Evolutionary conservation across 2,888 invertebrate species (phyloP), one percentile per base, ranked within the genome.

Genomic region (Linnaemya vulpina): DNA sequence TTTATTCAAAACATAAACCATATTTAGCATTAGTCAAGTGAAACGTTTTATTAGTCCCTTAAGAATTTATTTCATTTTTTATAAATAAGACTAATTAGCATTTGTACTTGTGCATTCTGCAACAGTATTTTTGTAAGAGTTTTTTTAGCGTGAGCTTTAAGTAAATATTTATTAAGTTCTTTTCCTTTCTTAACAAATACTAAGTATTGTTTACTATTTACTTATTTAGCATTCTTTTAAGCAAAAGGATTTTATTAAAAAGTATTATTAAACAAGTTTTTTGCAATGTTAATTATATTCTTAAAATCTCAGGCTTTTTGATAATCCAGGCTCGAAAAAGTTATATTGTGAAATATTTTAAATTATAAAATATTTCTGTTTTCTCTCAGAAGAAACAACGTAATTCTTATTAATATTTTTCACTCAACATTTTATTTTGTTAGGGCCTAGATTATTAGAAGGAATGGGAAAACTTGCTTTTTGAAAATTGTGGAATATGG

Each of bases 21-120:
- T 77, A 60, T 73, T 77, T 71, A 77, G 43, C 49, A 58, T 78
- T 62, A n/a, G 46, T 35, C 58, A 43, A 43, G 46, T 43, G 43
- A 20, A 71, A 65, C 67, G 30, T 83, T 74, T 74, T 73, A 58
- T 60, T 43, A 35, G 65, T 74, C 77, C 77, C 77, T 51, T 30
- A 60, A 68, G 77, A 35, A 60, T 22, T 58, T 53, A 1, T 35
- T 77, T 25, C 62, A 22, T 20, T 15, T 62, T 60, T 55, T 20
- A 9, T 62, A 43, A 73, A 38, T 49, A 49, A 35, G 13, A 67
- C 17, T 65, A 70, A 82, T 82, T 76, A 51, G 38, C 38, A 40
- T 20, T 35, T 20, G 35, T 60, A 49, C 46, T 76, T 70, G 55
- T 82, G 62, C 63, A 76, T 82, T 70, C 55, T 51, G 30, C 15